Evolutionary conservation across 2,113 vertebrate genomes (phyloP), one percentile per base, ranked within the genome.

Genomic region (Corynorhinus townsendii): DNA sequence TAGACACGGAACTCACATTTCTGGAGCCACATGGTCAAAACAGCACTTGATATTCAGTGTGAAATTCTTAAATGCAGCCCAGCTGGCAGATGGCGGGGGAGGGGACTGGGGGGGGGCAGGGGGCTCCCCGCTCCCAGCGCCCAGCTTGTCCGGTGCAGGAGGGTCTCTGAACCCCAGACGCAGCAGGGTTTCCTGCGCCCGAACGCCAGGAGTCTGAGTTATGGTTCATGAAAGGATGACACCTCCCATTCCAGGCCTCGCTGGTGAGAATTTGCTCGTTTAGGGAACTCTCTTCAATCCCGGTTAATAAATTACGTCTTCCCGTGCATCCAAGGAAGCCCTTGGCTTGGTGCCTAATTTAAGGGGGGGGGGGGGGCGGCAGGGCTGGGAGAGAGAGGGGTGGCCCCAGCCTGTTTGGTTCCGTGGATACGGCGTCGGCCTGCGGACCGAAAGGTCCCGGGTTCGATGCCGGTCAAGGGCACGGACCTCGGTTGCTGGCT

Each of bases 11-110:
- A 95, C 91, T 96, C 97, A 93, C 96, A 91, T 96, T 97, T 95
- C 89, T 97, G 92, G 94, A 97, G 95, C 97, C 97, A 97, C 97
- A 97, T 97, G 97, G 97, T 95, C 97, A 95, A 97, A 97, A 96
- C 91, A 94, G 97, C 97, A 96, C 96, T 97, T 97, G 96, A 96
- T 96, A 97, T 97, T 95, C 97, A 97, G 97, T 94, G 97, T 97
- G 97, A 97, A 97, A 97, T 97, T 97, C 97, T 97, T 97, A 95
- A 97, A 96, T 95, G 97, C 97, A 97, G 96, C 95, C 97, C 97
- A 97, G 97, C 96, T 97, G 97, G 96, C 97, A 97, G 96, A 90
- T 75, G 91, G 80, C 54, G 92, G 80, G 68, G 88, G 82, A 84
- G 90, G 87, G 87, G 86, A 69, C 80, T 90, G 94, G 86, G 95